A percentile compares a stretch with the other conserved stretches of the same genome.
phyloP scores from a whole-genome alignment of 2,797 vertebrate species.

The Anisognathus igniventris region DNA sequence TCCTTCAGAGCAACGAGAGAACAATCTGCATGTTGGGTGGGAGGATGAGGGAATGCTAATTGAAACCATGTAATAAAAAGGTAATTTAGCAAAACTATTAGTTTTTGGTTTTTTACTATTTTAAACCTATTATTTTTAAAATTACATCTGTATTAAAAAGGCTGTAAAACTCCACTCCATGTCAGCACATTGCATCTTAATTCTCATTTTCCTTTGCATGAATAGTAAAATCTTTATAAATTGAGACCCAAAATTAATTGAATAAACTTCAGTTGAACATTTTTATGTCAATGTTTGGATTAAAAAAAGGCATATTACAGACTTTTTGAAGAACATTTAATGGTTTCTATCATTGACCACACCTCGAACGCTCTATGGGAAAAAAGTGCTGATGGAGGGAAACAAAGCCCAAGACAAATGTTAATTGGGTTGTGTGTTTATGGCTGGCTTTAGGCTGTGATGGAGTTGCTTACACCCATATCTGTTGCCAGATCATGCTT shows the following conservation, averaged over 20 bases:
- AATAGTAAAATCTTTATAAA: constrained; percentile 73
- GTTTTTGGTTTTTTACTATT: constrained; percentile 57
- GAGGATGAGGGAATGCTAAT: constrained; percentile 61
- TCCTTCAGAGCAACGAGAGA: constrained; percentile 34
- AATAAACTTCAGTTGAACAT: constrained; percentile 61
- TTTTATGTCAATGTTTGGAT: constrained; percentile 64
- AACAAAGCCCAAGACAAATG: neutral
- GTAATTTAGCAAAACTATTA: constrained; percentile 70
- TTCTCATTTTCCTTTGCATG: constrained; percentile 66
- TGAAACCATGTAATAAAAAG: constrained; percentile 70
- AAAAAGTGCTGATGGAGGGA: constrained; percentile 22
- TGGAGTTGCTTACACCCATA: neutral
- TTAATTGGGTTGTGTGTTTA: neutral
- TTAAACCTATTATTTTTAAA: constrained; percentile 74
- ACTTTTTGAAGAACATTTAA: neutral
- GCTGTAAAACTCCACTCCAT: constrained; percentile 61
- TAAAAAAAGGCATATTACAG: constrained; percentile 18
- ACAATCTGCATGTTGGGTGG: constrained; percentile 48
- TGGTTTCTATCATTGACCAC: neutral
- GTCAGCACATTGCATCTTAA: constrained; percentile 62
- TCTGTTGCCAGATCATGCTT: constrained; percentile 4
- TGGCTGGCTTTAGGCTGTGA: neutral
- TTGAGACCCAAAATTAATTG: constrained; percentile 71
- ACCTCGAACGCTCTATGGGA: neutral
- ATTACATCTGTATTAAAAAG: constrained; percentile 72